Evolutionary conservation across 2,113 vertebrate species (phyloP).

Genomic region (Pteronura brasiliensis): DNA sequence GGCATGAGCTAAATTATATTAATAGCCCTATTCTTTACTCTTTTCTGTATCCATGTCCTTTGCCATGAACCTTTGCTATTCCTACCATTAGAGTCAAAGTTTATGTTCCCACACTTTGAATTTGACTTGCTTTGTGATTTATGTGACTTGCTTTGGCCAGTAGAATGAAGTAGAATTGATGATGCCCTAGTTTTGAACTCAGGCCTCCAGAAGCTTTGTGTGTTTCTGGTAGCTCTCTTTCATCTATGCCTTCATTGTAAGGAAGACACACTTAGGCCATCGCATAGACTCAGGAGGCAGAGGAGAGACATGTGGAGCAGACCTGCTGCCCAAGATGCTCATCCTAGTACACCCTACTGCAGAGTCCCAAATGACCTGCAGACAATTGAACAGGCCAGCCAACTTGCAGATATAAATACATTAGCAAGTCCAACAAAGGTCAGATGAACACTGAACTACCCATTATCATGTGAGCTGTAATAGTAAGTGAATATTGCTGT

Average conservation of each 20-base stretch:
- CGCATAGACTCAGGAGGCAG: not conserved
- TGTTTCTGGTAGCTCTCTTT: not conserved
- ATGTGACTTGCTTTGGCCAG: not conserved
- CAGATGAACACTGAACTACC: not conserved
- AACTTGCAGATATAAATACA: not conserved
- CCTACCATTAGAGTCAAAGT: not conserved
- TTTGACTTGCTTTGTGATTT: not conserved
- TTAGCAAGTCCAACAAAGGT: not conserved
- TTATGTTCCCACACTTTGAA: not conserved
- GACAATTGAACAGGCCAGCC: not conserved
- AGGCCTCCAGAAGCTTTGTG: not conserved
- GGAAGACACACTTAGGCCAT: not conserved
- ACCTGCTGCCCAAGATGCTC: not conserved
- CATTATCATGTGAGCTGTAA: not conserved
- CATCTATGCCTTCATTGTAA: not conserved
- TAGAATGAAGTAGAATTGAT: not conserved
- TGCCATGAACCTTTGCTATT: not conserved
- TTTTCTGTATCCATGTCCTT: slow-evolving; percentile 17
- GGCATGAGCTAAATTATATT: not conserved
- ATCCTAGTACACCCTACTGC: not conserved
- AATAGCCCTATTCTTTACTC: not conserved
- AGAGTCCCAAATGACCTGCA: not conserved
- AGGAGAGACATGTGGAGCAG: not conserved
- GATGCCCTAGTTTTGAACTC: not conserved
- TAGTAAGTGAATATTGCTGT: not conserved